These are phyloP conservation scores for Ictidomys tridecemlineatus DNA, from an alignment of 2,113 vertebrate genomes.

Conservation along the genomic window DNA sequence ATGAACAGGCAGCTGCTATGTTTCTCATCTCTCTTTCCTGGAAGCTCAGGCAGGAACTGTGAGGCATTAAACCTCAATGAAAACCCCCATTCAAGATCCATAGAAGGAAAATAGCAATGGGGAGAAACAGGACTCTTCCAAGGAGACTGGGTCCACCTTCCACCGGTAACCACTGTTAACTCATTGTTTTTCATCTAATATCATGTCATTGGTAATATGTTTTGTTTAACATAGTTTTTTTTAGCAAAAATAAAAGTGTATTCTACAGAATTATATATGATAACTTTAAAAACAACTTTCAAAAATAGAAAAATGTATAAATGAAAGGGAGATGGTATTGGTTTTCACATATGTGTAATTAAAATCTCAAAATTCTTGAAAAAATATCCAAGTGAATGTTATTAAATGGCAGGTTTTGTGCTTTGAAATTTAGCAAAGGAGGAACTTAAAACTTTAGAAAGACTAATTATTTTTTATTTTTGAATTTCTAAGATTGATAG, in stretches of 20 bases:
- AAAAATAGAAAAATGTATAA: constrained; percentile 3
- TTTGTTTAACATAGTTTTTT: constrained; percentile 17
- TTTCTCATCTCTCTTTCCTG: neutral
- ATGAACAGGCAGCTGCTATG: neutral
- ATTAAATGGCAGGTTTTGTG: neutral
- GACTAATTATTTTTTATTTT: neutral
- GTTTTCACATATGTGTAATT: constrained; percentile 18
- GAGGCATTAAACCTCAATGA: neutral
- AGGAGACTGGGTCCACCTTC: neutral
- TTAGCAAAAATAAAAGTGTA: constrained; percentile 12
- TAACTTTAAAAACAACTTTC: neutral
- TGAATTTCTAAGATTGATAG: constrained; percentile 4
- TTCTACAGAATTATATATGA: neutral
- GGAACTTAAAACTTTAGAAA: neutral
- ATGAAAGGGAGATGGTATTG: neutral
- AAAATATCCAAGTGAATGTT: neutral
- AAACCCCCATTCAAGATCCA: neutral
- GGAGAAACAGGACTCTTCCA: neutral
- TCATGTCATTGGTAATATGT: neutral
- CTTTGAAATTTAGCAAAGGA: neutral
- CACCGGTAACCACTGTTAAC: too few species aligned
- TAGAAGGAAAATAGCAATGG: neutral
- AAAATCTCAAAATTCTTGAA: constrained; percentile 34
- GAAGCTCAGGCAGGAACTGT: neutral
- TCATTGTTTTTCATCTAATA: neutral